Conservation (phyloP, 2,888 invertebrate genomes). For the Athetis lepigone region DNA sequence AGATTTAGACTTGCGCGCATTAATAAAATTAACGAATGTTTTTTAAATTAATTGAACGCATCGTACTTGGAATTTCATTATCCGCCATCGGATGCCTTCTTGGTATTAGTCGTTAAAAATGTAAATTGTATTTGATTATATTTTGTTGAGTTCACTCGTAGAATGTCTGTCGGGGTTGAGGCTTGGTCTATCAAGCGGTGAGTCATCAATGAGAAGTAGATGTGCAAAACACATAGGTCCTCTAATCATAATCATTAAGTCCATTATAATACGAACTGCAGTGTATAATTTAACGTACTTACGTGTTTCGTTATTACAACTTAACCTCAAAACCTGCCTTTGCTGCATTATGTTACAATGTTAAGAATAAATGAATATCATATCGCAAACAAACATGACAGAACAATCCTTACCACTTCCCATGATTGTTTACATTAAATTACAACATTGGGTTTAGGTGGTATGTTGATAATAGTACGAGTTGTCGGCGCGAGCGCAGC, state of each 20-base stretch:
- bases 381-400: conserved; percentile 72
- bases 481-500: conserved; percentile 71
- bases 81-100: conserved; percentile 80
- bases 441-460: conserved; percentile 81
- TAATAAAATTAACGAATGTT: conserved; percentile 90
- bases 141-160: conserved; percentile 53
- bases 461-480: conserved; percentile 66
- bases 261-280: conserved; percentile 34
- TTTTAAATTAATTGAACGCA: conserved; percentile 88
- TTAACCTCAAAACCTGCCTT: conserved; percentile 45
- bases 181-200: conserved; percentile 29
- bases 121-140: conserved; percentile 45
- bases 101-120: conserved; percentile 68
- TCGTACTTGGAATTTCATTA: conserved; percentile 83
- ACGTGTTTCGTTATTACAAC: conserved; percentile 40
- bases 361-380: conserved; percentile 63
- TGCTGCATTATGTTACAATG: conserved; percentile 51
- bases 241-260: conserved; percentile 44
- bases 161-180: conserved; percentile 9
- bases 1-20: conserved; percentile 86
- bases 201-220: conserved; percentile 32
- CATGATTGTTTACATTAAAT: conserved; percentile 87
- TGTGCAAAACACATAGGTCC: conserved; percentile 23
- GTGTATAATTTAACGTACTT: conserved; percentile 37
- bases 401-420: conserved; percentile 81